These are phyloP conservation scores for Drosophila sulfurigaster DNA, from an alignment of 1,140 invertebrate genomes.

Conservation along the genomic window DNA sequence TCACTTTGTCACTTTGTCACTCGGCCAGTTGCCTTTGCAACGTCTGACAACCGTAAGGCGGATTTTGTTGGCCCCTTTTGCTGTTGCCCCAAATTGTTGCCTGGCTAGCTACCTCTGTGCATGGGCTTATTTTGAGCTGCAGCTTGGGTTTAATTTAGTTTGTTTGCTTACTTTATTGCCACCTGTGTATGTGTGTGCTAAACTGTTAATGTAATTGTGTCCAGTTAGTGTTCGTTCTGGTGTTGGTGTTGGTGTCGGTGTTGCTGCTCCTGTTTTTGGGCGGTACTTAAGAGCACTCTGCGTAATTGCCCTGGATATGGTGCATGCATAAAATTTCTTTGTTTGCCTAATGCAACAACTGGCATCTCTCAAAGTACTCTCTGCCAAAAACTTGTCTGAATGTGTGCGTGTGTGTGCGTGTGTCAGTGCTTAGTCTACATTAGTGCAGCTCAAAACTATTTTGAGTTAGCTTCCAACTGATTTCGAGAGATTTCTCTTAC, in stretches of 20 bases:
- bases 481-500: neutral
- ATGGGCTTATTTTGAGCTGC: neutral
- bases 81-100: constrained; percentile 4
- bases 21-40: constrained; percentile 22
- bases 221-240: constrained; percentile 32
- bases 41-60: constrained; percentile 12
- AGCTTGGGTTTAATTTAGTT: constrained; percentile 67
- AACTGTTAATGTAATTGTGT: constrained; percentile 81
- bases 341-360: constrained; percentile 29
- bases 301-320: constrained; percentile 70
- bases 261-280: constrained; percentile 32
- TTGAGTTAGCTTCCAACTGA: neutral
- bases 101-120: constrained; percentile 2
- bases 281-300: constrained; percentile 70
- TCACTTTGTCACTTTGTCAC: constrained; percentile 51
- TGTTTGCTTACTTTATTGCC: constrained; percentile 63
- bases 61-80: neutral
- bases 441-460: constrained; percentile 15
- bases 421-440: neutral
- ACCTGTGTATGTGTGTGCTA: constrained; percentile 41
- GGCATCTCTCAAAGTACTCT: constrained; percentile 13
- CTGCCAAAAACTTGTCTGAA: neutral
- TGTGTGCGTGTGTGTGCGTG: neutral
- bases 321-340: constrained; percentile 72
- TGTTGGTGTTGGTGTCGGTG: constrained; percentile 17